phyloP scores from a whole-genome alignment of 2,113 vertebrate species.

The Cavia porcellus region DNA sequence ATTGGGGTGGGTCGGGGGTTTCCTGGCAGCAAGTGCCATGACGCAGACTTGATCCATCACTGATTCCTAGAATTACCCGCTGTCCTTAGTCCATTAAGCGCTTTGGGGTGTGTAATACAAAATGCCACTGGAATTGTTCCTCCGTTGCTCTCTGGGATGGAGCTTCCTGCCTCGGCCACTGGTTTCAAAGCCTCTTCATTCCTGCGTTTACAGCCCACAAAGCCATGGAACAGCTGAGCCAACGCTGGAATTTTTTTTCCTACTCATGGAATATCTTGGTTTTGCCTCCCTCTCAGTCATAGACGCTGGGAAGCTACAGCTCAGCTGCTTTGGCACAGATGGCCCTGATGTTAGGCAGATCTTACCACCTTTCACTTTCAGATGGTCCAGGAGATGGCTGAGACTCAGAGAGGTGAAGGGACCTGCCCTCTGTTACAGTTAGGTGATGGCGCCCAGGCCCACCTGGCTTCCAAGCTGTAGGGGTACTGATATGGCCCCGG shows the following conservation, averaged over 20 bases:
- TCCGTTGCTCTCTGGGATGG: background rate
- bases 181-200: slow-evolving; percentile 20
- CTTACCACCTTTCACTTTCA: background rate
- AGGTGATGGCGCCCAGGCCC: background rate
- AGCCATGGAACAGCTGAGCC: background rate
- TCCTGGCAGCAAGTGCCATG: slow-evolving; percentile 66
- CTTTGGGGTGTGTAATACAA: slow-evolving; percentile 52
- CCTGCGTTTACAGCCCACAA: background rate
- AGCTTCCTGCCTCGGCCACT: slow-evolving; percentile 7
- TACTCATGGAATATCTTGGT: slow-evolving; percentile 33
- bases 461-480: fast-evolving
- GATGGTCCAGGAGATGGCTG: background rate
- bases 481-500: too few relatives aligned
- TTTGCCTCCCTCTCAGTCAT: background rate
- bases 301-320: background rate
- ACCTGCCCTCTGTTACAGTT: background rate
- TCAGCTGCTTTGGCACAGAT: background rate
- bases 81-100: slow-evolving; percentile 70
- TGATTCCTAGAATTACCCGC: slow-evolving; percentile 78
- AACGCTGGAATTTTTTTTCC: slow-evolving; percentile 38
- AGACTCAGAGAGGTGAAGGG: background rate
- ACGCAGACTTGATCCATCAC: slow-evolving; percentile 29
- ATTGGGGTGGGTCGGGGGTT: slow-evolving; percentile 4
- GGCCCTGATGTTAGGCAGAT: background rate
- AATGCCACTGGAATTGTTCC: slow-evolving; percentile 77